A percentile compares a stretch with the other conserved stretches of the same genome.
phyloP scores from a whole-genome alignment of 2,797 vertebrate genomes.

The Poecilia gillii region DNA sequence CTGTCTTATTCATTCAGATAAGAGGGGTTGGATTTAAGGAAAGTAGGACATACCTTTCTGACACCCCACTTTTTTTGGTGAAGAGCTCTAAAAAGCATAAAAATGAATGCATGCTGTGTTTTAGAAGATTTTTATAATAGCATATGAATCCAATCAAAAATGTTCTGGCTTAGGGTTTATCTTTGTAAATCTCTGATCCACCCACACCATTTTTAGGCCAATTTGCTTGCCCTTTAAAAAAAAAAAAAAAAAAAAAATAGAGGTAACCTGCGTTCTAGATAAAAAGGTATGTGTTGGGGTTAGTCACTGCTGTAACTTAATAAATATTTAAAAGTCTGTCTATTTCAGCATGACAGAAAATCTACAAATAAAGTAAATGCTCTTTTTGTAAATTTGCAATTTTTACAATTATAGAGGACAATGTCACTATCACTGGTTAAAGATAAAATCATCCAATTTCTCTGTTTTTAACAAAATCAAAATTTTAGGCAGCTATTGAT shows the following conservation, averaged over 20 bases:
- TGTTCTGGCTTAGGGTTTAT: not conserved
- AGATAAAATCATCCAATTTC: not conserved
- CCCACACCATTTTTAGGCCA: not conserved
- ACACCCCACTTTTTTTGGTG: too few species aligned
- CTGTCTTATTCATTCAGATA: conserved; percentile 4
- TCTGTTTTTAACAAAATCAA: not conserved
- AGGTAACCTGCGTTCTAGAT: not conserved
- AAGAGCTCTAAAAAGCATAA: not conserved
- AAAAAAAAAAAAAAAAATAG: not conserved
- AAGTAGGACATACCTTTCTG: not conserved
- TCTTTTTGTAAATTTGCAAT: not conserved
- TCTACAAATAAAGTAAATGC: not conserved
- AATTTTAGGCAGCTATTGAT: not conserved
- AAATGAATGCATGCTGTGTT: not conserved
- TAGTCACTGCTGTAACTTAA: not conserved
- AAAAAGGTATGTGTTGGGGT: not conserved
- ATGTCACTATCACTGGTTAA: not conserved
- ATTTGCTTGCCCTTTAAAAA: not conserved
- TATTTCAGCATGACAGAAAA: not conserved
- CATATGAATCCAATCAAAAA: not conserved
- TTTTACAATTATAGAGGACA: not conserved
- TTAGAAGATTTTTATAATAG: not conserved
- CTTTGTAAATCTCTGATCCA: not conserved
- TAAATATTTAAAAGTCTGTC: not conserved
- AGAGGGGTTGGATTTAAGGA: not conserved